Percentiles rank a stretch among this genome's conserved stretches.
These are phyloP conservation scores for Chondrilla cf. caribensis DNA, from an alignment of 37 sponge, comb jelly and placozoan species.

Conservation along the genomic window DNA sequence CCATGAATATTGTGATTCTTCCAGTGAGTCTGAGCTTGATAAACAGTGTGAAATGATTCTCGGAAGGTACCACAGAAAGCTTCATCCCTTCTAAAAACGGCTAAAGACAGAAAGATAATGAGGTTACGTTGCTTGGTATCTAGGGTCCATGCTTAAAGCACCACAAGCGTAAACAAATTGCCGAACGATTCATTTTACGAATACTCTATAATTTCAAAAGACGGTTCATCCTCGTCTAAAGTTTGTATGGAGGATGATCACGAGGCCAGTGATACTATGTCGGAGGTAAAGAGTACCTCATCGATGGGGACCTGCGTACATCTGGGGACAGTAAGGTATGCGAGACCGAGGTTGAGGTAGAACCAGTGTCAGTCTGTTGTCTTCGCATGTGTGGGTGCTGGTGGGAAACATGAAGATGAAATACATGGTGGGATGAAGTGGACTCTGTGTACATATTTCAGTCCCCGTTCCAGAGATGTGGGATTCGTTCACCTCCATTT, in stretches of 20 bases:
- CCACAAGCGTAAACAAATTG: not conserved
- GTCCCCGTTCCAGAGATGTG: too few species aligned
- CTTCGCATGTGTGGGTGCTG: too few species aligned
- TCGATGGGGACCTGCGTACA: constrained; percentile 19
- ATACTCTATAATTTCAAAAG: constrained; percentile 17
- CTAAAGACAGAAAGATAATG: constrained; percentile 30
- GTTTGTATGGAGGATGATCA: constrained; percentile 6
- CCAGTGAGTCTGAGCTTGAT: constrained; percentile 54
- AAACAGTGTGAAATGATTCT: not conserved
- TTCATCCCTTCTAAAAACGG: constrained; percentile 6
- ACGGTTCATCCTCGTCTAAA: constrained; percentile 8
- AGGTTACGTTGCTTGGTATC: constrained; percentile 39
- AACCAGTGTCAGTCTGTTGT: too few species aligned
- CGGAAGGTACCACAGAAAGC: not conserved
- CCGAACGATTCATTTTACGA: not conserved
- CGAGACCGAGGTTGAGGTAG: too few species aligned
- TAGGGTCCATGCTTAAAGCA: too few species aligned
- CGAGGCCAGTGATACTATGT: constrained; percentile 56
- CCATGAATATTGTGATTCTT: not conserved
- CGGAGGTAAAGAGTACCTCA: constrained; percentile 57
- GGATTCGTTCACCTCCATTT: too few species aligned
- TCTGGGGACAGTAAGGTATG: not conserved
- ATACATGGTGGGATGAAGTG: too few species aligned
- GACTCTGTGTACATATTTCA: too few species aligned
- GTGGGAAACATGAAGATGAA: too few species aligned